phyloP scores from a whole-genome alignment of 2,888 invertebrate genomes.

The Apamea anceps region DNA sequence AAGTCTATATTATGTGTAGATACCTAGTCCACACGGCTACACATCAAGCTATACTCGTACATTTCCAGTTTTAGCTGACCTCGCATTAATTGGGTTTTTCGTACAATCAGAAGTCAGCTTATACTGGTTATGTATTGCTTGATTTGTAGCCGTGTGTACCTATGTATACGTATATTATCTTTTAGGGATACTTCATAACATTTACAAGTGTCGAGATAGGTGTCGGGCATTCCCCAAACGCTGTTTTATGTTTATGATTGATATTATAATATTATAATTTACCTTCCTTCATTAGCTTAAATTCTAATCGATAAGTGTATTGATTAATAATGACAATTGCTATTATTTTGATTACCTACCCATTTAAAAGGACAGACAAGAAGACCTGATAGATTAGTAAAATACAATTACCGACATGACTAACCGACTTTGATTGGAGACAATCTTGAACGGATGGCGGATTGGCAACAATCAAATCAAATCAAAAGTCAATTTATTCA shows the following conservation, averaged over 20 bases:
- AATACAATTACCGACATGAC: neutral
- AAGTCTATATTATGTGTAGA: too few relatives aligned
- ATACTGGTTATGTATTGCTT: too few relatives aligned
- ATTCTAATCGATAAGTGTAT: neutral
- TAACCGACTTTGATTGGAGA: neutral
- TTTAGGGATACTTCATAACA: neutral
- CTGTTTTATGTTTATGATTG: neutral
- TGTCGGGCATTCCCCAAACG: slow-evolving; percentile 7
- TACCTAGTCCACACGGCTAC: too few relatives aligned
- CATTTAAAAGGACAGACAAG: slow-evolving; percentile 8
- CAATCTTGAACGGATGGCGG: neutral
- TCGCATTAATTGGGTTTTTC: too few relatives aligned
- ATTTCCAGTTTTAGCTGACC: too few relatives aligned
- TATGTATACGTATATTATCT: too few relatives aligned
- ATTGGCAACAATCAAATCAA: neutral
- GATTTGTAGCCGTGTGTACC: too few relatives aligned
- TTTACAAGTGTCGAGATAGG: neutral
- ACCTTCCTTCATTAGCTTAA: slow-evolving; percentile 9
- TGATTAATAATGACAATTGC: slow-evolving; percentile 2
- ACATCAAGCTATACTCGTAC: too few relatives aligned
- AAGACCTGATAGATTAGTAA: neutral
- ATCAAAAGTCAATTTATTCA: neutral
- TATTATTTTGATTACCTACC: slow-evolving; percentile 7
- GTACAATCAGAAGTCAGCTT: too few relatives aligned
- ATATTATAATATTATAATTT: neutral